phyloP scores from a whole-genome alignment of 2,888 invertebrate genomes.

The Plagodis pulveraria region DNA sequence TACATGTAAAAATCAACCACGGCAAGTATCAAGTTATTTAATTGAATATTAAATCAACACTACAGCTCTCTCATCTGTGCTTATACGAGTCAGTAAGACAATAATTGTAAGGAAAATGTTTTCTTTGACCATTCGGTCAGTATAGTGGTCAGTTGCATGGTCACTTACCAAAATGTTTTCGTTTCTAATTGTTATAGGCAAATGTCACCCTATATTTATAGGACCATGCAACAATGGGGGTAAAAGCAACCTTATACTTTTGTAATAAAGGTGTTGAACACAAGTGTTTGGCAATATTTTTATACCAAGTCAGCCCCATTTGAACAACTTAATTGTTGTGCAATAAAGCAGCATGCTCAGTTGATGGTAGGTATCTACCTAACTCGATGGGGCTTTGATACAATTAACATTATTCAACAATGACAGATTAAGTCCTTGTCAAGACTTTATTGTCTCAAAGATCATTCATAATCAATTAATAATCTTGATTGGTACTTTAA shows the following conservation, averaged over 20 bases:
- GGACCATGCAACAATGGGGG: not conserved
- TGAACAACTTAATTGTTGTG: conserved; percentile 61
- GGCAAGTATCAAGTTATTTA: too few relatives aligned
- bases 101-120: conserved; percentile 35
- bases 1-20: too few relatives aligned
- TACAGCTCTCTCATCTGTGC: too few relatives aligned
- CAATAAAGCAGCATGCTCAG: conserved; percentile 76
- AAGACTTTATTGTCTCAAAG: too few relatives aligned
- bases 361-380: conserved; percentile 28
- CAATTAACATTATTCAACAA: conserved; percentile 63
- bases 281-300: conserved; percentile 16
- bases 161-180: conserved; percentile 48
- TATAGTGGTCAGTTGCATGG: conserved; percentile 56
- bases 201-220: conserved; percentile 6
- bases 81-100: too few relatives aligned
- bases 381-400: conserved; percentile 44
- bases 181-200: conserved; percentile 31
- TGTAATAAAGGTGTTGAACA: conserved; percentile 32
- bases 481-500: too few relatives aligned
- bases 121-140: conserved; percentile 60
- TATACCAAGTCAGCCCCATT: conserved; percentile 40
- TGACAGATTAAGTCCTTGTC: conserved; percentile 21
- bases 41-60: too few relatives aligned
- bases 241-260: conserved; percentile 41
- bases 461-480: too few relatives aligned